Evolutionary conservation across 2,888 invertebrate genomes (phyloP).

Genomic region (Apamea sordens): DNA sequence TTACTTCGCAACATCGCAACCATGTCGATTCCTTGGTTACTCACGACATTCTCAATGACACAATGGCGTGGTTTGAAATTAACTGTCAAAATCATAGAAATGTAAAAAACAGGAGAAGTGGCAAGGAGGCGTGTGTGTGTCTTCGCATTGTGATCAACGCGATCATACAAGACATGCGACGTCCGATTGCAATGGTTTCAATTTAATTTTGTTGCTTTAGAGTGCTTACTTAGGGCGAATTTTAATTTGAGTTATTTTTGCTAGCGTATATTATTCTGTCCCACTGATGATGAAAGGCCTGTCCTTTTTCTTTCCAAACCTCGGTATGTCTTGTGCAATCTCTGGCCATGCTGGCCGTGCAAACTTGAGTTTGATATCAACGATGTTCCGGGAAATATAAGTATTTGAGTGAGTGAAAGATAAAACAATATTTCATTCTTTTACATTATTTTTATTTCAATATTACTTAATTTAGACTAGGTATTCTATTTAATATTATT

Average conservation of each 20-base stretch:
- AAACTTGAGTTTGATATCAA: not conserved
- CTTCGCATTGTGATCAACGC: too few species aligned
- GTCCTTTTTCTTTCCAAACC: not conserved
- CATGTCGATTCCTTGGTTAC: too few species aligned
- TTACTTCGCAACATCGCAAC: too few species aligned
- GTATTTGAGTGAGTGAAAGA: not conserved
- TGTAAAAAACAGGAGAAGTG: too few species aligned
- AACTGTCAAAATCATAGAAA: too few species aligned
- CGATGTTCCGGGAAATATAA: not conserved
- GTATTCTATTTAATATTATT: not conserved
- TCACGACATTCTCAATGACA: too few species aligned
- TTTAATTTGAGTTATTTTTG: not conserved
- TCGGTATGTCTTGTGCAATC: not conserved
- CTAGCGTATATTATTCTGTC: not conserved
- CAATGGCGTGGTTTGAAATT: too few species aligned
- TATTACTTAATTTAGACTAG: not conserved
- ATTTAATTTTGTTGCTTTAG: slow-evolving; percentile 15
- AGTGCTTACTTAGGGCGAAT: not conserved
- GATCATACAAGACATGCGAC: slow-evolving; percentile 11
- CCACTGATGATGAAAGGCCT: not conserved
- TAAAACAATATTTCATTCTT: not conserved
- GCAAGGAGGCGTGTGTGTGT: too few species aligned
- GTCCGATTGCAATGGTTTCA: not conserved
- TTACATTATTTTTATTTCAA: not conserved
- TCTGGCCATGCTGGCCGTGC: not conserved